Evolutionary conservation across 2,888 invertebrate species (phyloP), one percentile per base, ranked within the genome.

Genomic region (Drosophila birchii): DNA sequence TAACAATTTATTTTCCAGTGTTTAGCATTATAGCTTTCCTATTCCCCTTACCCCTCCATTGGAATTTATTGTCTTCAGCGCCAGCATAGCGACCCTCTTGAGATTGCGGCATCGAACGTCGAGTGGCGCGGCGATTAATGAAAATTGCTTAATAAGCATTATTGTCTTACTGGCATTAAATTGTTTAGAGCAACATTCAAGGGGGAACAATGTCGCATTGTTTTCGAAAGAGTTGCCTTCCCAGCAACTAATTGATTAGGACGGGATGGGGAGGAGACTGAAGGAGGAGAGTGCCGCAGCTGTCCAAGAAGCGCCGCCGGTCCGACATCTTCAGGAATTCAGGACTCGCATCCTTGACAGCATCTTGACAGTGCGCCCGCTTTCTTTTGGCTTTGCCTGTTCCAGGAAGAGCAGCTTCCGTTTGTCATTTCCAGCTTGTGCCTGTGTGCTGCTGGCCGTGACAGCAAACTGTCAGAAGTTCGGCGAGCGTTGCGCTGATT

Each of bases 121-220:
- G 73, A 86, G 86, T 80, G 78, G 88, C 73, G 75, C 73, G 75
- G 78, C 86, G 86, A 86, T 89, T 89, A 89, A 89, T 87, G 88
- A 81, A 86, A 86, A 86, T 86, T 83, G 89, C 89, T 86, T 86
- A 86, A 86, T 86, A 87, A 88, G 89, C 89, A 85, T 86, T 89
- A 86, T 86, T 86, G 82, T 83, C 89, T 85, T 76, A 76, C 78
- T 76, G 80, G 80, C 73, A 85, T 86, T 87, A 81, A 87, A 83
- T 86, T 87, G 86, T 86, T 81, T 83, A 81, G 78, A 71, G 76
- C 67, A 83, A 55, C 66, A 73, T 71, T 49, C 73, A 66, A 58
- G 66, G 70, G 38, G 59, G 38, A 71, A 63, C 54, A 67, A 55
- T 66, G 67, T 66, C 49, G 58, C 73, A 72, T 63, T 73, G 63